These are phyloP conservation scores for Kryptolebias marmoratus DNA, from an alignment of 2,113 vertebrate species.

Conservation along the genomic window DNA sequence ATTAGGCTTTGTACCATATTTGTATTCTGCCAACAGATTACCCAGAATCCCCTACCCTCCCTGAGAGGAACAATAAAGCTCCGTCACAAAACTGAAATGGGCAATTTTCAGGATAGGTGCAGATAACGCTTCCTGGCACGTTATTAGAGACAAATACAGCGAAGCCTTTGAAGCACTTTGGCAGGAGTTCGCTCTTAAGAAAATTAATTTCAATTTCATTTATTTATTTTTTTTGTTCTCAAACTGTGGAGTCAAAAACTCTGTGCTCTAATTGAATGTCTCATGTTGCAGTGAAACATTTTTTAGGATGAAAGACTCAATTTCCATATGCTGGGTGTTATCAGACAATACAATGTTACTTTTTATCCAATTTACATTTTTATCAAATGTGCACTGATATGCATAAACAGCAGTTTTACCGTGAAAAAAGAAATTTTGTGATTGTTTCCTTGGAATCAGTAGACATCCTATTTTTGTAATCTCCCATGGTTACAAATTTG, in stretches of 20 bases:
- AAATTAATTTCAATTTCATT: constrained; percentile 34
- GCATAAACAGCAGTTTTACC: not conserved
- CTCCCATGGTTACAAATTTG: no score
- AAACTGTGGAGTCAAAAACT: constrained; percentile 16
- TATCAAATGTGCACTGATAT: not conserved
- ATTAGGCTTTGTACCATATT: constrained; percentile 70
- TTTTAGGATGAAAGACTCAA: constrained; percentile 7
- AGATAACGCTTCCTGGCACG: constrained; percentile 27
- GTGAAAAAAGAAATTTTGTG: no score
- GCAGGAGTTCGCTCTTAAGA: constrained; percentile 33
- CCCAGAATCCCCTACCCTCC: constrained; percentile 36
- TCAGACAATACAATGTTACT: no score
- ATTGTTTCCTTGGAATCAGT: no score
- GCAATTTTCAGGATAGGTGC: constrained; percentile 45
- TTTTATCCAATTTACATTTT: no score
- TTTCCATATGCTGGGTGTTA: not conserved
- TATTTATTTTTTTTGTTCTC: constrained; percentile 28
- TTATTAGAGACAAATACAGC: constrained; percentile 36
- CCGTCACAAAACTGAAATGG: constrained; percentile 49
- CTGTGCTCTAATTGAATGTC: constrained; percentile 30
- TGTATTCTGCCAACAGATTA: constrained; percentile 65
- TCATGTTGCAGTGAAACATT: constrained; percentile 11
- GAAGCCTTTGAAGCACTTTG: constrained; percentile 32
- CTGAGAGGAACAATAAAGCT: constrained; percentile 60
- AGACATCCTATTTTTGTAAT: no score